Evolutionary conservation across 2,888 invertebrate species (phyloP).

Genomic region (Coelopa pilipes): DNA sequence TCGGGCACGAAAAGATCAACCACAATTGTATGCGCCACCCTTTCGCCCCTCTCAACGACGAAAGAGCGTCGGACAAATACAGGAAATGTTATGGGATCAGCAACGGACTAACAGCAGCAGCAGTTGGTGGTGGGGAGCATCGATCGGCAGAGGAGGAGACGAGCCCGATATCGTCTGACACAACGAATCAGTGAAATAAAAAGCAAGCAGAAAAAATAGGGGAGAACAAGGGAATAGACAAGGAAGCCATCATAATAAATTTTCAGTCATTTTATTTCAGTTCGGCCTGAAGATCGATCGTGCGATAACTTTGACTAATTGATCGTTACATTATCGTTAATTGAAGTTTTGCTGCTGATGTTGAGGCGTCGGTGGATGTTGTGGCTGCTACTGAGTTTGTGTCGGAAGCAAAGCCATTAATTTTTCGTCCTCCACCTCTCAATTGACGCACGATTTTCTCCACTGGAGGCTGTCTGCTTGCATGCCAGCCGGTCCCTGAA

Average conservation of each 20-base stretch:
- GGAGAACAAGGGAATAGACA: not conserved
- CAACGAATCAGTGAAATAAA: too few relatives aligned
- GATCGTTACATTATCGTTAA: conserved; percentile 45
- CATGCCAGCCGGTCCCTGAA: not conserved
- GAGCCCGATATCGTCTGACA: not conserved
- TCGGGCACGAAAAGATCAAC: not conserved
- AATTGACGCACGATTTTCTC: not conserved
- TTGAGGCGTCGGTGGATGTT: not conserved
- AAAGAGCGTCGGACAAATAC: not conserved
- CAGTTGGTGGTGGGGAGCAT: conserved; percentile 6
- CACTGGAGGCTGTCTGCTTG: not conserved
- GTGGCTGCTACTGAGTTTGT: conserved; percentile 6
- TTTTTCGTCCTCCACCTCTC: conserved; percentile 2
- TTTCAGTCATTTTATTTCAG: conserved; percentile 30
- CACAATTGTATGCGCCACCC: not conserved
- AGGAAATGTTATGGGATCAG: conserved; percentile 35
- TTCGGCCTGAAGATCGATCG: conserved; percentile 30
- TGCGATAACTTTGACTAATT: conserved; percentile 49
- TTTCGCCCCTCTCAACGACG: not conserved
- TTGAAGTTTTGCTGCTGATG: conserved; percentile 28
- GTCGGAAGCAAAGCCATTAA: not conserved
- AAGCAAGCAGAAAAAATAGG: not conserved
- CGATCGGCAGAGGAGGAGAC: not conserved
- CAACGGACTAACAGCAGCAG: conserved; percentile 33
- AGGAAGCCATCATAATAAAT: conserved; percentile 27